Evolutionary conservation across 2,888 invertebrate species (phyloP).

Genomic region (Digitonthophagus gazella): DNA sequence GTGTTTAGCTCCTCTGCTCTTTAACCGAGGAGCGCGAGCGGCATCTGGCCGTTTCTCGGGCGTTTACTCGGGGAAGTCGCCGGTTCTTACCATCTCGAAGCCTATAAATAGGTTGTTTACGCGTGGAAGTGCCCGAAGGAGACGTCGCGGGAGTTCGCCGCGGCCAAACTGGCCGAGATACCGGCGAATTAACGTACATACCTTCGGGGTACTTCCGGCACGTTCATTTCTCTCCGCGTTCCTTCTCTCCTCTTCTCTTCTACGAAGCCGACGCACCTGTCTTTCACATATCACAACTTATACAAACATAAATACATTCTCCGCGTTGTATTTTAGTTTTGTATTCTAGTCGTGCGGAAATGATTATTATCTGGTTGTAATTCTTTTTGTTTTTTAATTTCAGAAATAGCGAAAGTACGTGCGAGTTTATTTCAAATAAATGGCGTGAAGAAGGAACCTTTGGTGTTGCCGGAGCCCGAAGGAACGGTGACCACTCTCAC

Average conservation of each 20-base stretch:
- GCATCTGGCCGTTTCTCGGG: not conserved
- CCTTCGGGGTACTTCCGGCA: not conserved
- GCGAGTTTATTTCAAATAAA: constrained; percentile 98
- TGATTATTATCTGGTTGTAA: constrained; percentile 8
- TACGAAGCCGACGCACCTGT: too few species aligned
- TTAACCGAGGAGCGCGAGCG: not conserved
- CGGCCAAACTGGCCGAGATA: not conserved
- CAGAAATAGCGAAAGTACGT: constrained; percentile 98
- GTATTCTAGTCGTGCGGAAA: too few species aligned
- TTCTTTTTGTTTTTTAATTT: constrained; percentile 52
- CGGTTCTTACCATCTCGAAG: not conserved
- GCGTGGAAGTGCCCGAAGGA: not conserved
- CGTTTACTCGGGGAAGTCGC: not conserved
- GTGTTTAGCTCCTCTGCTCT: not conserved
- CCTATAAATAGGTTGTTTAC: not conserved
- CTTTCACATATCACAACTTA: not conserved
- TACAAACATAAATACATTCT: too few species aligned
- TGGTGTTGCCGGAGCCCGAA: constrained; percentile 86
- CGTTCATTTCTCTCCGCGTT: not conserved
- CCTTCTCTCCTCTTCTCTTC: not conserved
- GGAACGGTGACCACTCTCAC: constrained; percentile 90
- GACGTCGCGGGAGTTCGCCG: not conserved
- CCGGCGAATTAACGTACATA: not conserved
- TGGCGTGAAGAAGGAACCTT: constrained; percentile 92
- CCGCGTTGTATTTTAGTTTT: too few species aligned